Evolutionary conservation across 2,113 vertebrate genomes (phyloP).

Genomic region (Dendrocopos noguchii): DNA sequence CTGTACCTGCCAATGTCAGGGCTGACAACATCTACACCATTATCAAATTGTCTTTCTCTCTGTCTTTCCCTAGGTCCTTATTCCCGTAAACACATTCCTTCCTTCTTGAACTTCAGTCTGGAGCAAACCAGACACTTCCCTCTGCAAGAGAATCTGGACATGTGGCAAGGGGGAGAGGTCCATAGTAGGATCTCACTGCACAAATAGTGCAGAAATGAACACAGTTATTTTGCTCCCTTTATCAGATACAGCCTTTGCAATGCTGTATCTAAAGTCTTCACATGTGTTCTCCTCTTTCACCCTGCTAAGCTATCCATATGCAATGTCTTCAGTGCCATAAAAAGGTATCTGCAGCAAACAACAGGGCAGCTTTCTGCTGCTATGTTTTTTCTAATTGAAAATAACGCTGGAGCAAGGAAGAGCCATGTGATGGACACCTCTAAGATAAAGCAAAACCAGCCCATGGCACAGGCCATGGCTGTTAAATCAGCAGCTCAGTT

Average conservation of each 20-base stretch:
- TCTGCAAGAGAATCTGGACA: not conserved
- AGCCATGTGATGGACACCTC: accelerated
- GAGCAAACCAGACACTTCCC: not conserved
- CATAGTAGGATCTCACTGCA: not conserved
- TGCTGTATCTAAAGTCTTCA: not conserved
- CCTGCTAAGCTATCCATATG: not conserved
- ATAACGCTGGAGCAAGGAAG: not conserved
- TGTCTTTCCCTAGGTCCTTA: not conserved
- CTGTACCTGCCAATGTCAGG: not conserved
- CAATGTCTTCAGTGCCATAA: not conserved
- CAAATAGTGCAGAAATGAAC: not conserved
- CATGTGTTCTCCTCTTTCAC: not conserved
- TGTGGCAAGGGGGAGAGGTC: not conserved
- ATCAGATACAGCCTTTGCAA: not conserved
- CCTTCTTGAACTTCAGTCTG: not conserved
- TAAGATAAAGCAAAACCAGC: not conserved
- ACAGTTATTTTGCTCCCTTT: not conserved
- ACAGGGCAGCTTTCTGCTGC: not conserved
- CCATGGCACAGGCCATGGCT: too few relatives aligned
- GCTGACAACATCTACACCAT: not conserved
- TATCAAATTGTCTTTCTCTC: not conserved
- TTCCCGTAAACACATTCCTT: not conserved
- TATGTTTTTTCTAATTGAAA: not conserved
- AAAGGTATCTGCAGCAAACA: not conserved
- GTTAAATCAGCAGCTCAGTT: not conserved